These are phyloP conservation scores for Camelus bactrianus DNA, from an alignment of 2,113 vertebrate genomes.

Conservation along the genomic window DNA sequence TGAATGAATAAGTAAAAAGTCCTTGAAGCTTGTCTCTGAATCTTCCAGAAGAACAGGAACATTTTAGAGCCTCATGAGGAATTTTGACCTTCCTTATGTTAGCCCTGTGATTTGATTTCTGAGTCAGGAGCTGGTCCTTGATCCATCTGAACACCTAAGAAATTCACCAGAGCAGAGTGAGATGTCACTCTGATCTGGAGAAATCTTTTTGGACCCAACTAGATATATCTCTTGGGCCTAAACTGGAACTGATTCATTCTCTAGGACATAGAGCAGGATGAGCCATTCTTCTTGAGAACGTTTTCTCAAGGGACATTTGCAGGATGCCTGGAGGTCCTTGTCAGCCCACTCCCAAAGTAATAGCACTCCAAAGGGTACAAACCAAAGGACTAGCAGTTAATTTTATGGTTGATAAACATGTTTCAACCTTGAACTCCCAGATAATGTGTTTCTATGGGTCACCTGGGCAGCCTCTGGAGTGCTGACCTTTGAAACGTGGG, in stretches of 20 bases:
- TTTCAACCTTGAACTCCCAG: conserved; percentile 63
- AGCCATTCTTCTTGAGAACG: neutral
- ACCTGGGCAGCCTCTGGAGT: conserved; percentile 72
- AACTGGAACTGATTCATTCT: neutral
- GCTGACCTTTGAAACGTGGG: conserved; percentile 74
- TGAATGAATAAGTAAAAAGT: neutral
- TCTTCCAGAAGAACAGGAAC: neutral
- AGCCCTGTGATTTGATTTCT: neutral
- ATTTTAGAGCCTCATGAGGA: neutral
- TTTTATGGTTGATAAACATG: conserved; percentile 71
- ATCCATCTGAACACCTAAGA: neutral
- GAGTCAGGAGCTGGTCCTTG: neutral
- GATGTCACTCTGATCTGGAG: neutral
- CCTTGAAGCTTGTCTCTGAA: neutral
- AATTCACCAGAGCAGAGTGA: neutral
- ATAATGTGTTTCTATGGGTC: conserved; percentile 71
- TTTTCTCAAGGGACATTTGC: neutral
- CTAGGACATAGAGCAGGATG: neutral
- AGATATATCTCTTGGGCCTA: neutral
- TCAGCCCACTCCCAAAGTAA: neutral
- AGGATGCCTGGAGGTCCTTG: neutral
- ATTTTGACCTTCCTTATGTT: neutral
- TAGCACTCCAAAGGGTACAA: conserved; percentile 59
- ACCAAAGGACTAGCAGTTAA: conserved; percentile 51
- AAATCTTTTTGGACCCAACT: conserved; percentile 3